Conservation (phyloP, 2,888 invertebrate genomes). For the Drosophila neutralis region DNA sequence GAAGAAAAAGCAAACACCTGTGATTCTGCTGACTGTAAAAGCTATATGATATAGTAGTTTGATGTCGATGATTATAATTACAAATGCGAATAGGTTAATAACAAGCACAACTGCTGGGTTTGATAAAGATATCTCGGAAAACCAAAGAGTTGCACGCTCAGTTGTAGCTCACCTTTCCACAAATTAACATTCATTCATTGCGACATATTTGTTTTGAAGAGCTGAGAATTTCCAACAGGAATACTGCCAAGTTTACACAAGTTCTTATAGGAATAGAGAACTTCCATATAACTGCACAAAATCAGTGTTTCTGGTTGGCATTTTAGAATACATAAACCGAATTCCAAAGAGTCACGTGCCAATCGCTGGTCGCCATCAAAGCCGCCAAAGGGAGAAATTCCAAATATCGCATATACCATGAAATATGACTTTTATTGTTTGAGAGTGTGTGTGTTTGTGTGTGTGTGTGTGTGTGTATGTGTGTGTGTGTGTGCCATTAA, state of each 20-base stretch:
- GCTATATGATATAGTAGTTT: background rate
- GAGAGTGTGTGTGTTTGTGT: slow-evolving; percentile 19
- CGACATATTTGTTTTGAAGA: background rate
- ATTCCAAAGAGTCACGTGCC: slow-evolving; percentile 42
- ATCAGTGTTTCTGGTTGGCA: background rate
- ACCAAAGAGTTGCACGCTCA: background rate
- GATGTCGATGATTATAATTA: background rate
- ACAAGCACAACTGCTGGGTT: background rate
- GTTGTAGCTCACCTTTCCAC: background rate
- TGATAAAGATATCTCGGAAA: background rate
- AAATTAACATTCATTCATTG: too few species aligned
- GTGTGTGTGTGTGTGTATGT: slow-evolving; percentile 13
- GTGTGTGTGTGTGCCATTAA: slow-evolving; percentile 57
- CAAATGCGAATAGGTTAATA: background rate
- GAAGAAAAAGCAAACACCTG: too few species aligned
- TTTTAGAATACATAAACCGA: slow-evolving; percentile 23
- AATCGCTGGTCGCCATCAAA: slow-evolving; percentile 5
- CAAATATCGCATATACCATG: slow-evolving; percentile 46
- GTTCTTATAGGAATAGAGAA: background rate
- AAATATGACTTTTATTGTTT: slow-evolving; percentile 60
- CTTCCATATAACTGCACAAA: background rate
- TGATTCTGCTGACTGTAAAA: background rate
- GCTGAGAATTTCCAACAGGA: background rate
- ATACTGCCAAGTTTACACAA: background rate
- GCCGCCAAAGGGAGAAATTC: slow-evolving; percentile 24